Base-by-base conservation (phyloP, 2,113 vertebrate genomes). In the Bagarius yarrelli region DNA sequence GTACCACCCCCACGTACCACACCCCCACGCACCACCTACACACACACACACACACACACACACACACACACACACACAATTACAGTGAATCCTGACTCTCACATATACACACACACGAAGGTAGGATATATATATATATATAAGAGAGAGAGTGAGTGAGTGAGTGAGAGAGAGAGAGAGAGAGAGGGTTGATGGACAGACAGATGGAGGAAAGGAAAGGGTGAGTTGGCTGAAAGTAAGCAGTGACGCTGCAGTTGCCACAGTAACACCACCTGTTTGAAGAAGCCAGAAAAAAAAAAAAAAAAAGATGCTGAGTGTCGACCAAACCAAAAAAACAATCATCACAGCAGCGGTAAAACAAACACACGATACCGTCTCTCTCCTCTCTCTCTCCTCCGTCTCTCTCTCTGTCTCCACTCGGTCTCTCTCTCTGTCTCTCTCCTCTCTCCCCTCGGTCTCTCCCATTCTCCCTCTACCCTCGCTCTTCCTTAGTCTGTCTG, bases 1-100 rank as follows among this genome's bases (percentile, higher is more conserved):
- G 95, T 25, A 98, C 95, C 75, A 99, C 94, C 18, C 94, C 95
- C 64, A 98, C 97, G 2, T 99, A n/a, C n/a, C n/a, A n/a, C n/a
- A n/a, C n/a, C n/a, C n/a, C n/a, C n/a, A n/a, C n/a, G n/a, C n/a
- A n/a, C 97, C 89, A 99, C 96, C 97, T 98, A 64, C 3, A 83
- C 11, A 86, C 59, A 78, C 72, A 83, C 63, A 85, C 23, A 83
- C 30, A 79, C 21, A 67, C 25, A 61, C 25, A 61, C 32, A 66
- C 59, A 85, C 50, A 76, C 34, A 82, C 25, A 83, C 23, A 57
- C 8, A 85, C 52, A 78, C 78, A 66, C 74, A 78, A 81, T 71
- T 59, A 53, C 52, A 85, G 3, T 72, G 76, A 67, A 70, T 25
- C 34, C 64, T 36, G 55, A 78, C 52, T 71, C 66, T 67, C 78